phyloP scores from a whole-genome alignment of 2,797 vertebrate species.

The Epinephelus awoara region DNA sequence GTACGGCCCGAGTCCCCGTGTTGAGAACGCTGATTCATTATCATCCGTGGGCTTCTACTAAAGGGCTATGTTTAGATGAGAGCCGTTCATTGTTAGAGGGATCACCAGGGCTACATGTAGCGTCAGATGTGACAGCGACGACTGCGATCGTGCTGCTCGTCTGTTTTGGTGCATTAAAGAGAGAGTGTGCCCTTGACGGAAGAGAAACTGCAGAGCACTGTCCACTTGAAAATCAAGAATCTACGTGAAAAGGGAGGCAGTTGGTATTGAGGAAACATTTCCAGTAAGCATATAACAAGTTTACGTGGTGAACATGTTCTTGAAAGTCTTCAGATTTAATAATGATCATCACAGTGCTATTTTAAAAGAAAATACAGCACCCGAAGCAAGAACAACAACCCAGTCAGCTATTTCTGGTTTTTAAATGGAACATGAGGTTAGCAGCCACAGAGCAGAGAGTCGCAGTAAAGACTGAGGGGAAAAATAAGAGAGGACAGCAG shows the following conservation, averaged over 20 bases:
- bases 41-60: conserved; percentile 37
- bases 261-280: neutral
- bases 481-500: no score
- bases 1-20: conserved; percentile 22
- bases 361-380: conserved; percentile 6
- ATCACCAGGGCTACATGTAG: conserved; percentile 38
- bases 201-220: conserved; percentile 16
- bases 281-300: no score
- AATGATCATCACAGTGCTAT: neutral
- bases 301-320: conserved; percentile 1
- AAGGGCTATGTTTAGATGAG: conserved; percentile 53
- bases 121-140: conserved; percentile 53
- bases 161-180: conserved; percentile 26
- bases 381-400: neutral
- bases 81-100: conserved; percentile 35
- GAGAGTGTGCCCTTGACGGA: neutral
- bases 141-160: conserved; percentile 8
- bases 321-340: conserved; percentile 2
- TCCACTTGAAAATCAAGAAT: conserved; percentile 14
- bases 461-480: neutral
- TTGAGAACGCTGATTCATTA: conserved; percentile 50
- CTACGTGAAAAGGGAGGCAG: neutral
- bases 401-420: conserved; percentile 2
- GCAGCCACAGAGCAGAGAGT: neutral
- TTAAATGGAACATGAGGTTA: conserved; percentile 4